Percentiles rank a stretch among this genome's conserved stretches.
These are phyloP conservation scores for Ischnura elegans DNA, from an alignment of 2,888 invertebrate species.

Conservation along the genomic window DNA sequence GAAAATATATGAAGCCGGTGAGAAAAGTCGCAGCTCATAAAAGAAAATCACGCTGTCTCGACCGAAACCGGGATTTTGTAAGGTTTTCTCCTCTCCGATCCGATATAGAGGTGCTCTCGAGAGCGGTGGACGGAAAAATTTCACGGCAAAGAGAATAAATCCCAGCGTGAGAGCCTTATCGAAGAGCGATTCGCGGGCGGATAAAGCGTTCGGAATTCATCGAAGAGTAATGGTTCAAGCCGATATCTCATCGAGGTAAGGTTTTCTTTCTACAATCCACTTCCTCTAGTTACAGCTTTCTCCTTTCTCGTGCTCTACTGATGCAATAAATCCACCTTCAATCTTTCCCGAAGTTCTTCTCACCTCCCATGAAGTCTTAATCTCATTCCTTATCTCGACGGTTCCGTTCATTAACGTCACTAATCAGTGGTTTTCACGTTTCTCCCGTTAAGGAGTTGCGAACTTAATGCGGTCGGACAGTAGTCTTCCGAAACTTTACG, in stretches of 20 bases:
- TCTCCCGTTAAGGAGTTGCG: not conserved
- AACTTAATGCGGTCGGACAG: not conserved
- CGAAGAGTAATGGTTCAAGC: not conserved
- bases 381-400: not conserved
- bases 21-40: slow-evolving; percentile 20
- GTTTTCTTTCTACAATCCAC: not conserved
- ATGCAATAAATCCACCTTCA: not conserved
- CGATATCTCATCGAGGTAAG: not conserved
- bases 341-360: not conserved
- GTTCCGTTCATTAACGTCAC: not conserved
- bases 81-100: not conserved
- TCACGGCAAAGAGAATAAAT: not conserved
- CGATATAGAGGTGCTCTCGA: not conserved
- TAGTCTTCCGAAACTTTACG: not conserved
- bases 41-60: not conserved
- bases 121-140: not conserved
- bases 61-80: not conserved
- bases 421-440: not conserved
- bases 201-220: not conserved
- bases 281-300: not conserved
- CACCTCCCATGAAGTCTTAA: not conserved
- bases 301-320: not conserved
- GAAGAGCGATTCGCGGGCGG: not conserved
- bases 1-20: not conserved
- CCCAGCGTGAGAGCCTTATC: not conserved